Base-by-base conservation (phyloP, 2,113 vertebrate genomes). In the Otis tarda region DNA sequence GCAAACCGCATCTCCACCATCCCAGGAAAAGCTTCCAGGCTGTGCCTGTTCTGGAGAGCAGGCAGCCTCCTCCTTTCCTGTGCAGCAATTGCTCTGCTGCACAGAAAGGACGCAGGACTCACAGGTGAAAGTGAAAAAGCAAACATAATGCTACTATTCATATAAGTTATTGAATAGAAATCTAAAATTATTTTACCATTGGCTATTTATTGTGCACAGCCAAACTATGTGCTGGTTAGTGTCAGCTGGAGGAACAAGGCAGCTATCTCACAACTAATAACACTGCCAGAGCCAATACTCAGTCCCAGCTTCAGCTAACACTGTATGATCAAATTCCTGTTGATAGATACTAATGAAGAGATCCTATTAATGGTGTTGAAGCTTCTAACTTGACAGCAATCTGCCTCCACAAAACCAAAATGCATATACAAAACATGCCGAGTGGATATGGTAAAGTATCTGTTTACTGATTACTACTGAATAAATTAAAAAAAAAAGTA, bases 401-500 rank as follows among this genome's bases (percentile, higher is more conserved):
- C 79, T 93, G 65, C 77, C 85, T 87, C 68, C 86, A 93, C 81
- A 83, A 61, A 87, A 69, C 8, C 53, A 89, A 93, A 71, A n/a
- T 50, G 60, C 33, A 57, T 41, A 60, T 23, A 87, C 65, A 61
- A 69, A 95, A 68, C 65, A 30, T 2, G 23, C 49, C 61, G 69
- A 92, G 92, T 65, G 83, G 80, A 45, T 76, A 92, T 79, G 35
- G 92, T 57, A 89, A 55, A 68, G 24, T 70, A 84, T 74, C 80
- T 92, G 83, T 83, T 88, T 93, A 83, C 83, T 45, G 57, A 68
- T 87, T 33, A 64, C 31, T 87, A 53, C 4, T 53, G 49, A 92
- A 87, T 87, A 49, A 31, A 78, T 83, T 79, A 35, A 56, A 55
- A 33, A 47, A 52, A 60, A 31, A 60, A 75, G 7, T 71, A 93